Base-by-base conservation (phyloP, 2,888 invertebrate genomes). In the Drosophila ustulata region DNA sequence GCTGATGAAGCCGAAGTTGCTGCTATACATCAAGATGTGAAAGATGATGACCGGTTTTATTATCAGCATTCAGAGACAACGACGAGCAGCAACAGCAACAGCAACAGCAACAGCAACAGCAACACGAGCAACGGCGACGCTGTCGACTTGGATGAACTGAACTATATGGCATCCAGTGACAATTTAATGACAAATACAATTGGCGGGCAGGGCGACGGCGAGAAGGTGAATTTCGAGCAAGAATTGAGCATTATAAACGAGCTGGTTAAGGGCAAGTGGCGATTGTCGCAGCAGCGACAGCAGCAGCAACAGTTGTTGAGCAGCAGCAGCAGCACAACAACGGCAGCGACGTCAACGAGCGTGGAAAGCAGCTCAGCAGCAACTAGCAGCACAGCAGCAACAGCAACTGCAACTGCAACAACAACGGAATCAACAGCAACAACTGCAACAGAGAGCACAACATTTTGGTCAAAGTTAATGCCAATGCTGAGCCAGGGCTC, bases 231-330 rank as follows among this genome's bases (percentile, higher is more conserved):
- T 82, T 82, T 89, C 45, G 78, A 71, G 43, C 78, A 88, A 66
- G 92, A 91, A 71, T 68, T 92, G 77, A 87, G 88, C 64, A 80
- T 83, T 66, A 92, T 92, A 77, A 91, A 92, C 67, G 88, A 88
- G 68, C 78, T 92, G 82, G 91, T 92, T 62, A 91, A 91, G 74
- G 80, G 75, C 73, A 89, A 75, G 49, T 76, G 76, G 34, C 80
- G 79, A 52, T 65, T 61, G 46, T 66, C 71, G 66, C 82, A 70
- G 61, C 66, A 57, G 50, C 71, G 68, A 62, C 77, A 53, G 30
- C 82, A 75, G 59, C 66, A 59, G 45, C 59, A 51, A 13, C 59
- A 51, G 43, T 55, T 45, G 13, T 45, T 55, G 13, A 13, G 30
- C 55, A 73, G 28, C 49, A 13, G 30, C 55, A 73, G 28, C 49